These are phyloP conservation scores for Solenodon paradoxus DNA, from an alignment of 2,113 vertebrate genomes.

Conservation along the genomic window DNA sequence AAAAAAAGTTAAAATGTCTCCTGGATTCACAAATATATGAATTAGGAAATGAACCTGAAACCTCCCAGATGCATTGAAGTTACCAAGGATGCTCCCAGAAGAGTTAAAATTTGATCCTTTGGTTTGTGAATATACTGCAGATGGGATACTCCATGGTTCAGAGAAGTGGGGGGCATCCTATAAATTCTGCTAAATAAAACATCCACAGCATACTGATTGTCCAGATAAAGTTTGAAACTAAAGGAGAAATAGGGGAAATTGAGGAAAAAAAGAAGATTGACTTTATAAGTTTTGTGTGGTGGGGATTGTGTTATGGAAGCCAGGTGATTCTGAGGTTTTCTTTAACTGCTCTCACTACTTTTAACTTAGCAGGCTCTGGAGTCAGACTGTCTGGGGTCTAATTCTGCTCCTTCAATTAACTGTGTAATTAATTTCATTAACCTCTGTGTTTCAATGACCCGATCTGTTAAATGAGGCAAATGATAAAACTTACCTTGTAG, in stretches of 20 bases:
- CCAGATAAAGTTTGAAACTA: neutral
- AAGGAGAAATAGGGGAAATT: neutral
- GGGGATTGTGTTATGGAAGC: neutral
- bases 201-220: neutral
- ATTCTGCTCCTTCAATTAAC: neutral
- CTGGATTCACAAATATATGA: conserved; percentile 18
- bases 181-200: conserved; percentile 24
- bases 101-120: conserved; percentile 35
- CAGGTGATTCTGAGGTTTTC: neutral
- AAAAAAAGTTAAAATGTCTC: conserved; percentile 25
- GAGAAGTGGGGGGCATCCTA: neutral
- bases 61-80: neutral
- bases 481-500: neutral
- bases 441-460: neutral
- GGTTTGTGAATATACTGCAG: neutral
- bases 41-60: conserved; percentile 24
- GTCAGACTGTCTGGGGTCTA: neutral
- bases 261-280: neutral
- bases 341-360: neutral
- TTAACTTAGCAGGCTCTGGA: neutral
- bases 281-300: neutral
- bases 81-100: neutral
- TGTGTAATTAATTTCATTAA: neutral
- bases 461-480: neutral
- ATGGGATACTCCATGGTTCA: neutral